Percentiles rank a stretch among this genome's conserved stretches.
phyloP scores from a whole-genome alignment of 2,113 vertebrate species.

The Pyxicephalus adspersus region DNA sequence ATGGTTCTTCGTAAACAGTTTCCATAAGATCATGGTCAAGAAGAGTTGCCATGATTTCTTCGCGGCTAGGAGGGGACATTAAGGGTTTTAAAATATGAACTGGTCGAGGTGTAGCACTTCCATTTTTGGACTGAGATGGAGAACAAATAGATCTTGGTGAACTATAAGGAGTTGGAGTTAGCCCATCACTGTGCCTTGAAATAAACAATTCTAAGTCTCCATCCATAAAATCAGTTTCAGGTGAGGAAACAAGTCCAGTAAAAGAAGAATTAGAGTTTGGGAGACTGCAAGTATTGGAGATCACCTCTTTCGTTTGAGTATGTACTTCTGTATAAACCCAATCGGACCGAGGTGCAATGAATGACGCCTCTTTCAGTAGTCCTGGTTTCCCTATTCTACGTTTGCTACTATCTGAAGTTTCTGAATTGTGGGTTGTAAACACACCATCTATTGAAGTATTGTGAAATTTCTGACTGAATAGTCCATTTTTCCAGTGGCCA shows the following conservation, averaged over 20 bases:
- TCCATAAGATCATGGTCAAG: slow-evolving; percentile 90
- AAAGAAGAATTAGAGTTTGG: slow-evolving; percentile 83
- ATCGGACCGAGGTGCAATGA: slow-evolving; percentile 64
- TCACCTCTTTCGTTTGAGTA: slow-evolving; percentile 75
- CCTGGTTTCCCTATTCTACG: slow-evolving; percentile 79
- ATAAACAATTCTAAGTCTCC: slow-evolving; percentile 79
- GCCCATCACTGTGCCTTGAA: slow-evolving; percentile 79
- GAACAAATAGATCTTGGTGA: slow-evolving; percentile 92
- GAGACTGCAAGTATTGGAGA: slow-evolving; percentile 74
- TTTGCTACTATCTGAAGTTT: slow-evolving; percentile 71
- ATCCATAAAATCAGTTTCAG: slow-evolving; percentile 84
- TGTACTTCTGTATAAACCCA: slow-evolving; percentile 82
- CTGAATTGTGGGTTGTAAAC: slow-evolving; percentile 65
- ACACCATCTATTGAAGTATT: slow-evolving; percentile 73
- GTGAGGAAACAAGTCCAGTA: slow-evolving; percentile 81
- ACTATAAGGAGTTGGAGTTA: slow-evolving; percentile 90
- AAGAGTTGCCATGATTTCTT: slow-evolving; percentile 91
- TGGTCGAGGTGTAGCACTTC: slow-evolving; percentile 78
- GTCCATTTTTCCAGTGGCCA: slow-evolving; percentile 70
- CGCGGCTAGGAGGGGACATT: slow-evolving; percentile 95
- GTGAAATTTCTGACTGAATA: slow-evolving; percentile 71
- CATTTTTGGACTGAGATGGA: slow-evolving; percentile 85
- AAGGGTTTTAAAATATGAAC: slow-evolving; percentile 93
- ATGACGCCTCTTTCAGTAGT: slow-evolving; percentile 76
- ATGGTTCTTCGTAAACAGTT: slow-evolving; percentile 92